These are phyloP conservation scores for Parapsyche elsis DNA, from an alignment of 1,140 invertebrate species.

Conservation along the genomic window DNA sequence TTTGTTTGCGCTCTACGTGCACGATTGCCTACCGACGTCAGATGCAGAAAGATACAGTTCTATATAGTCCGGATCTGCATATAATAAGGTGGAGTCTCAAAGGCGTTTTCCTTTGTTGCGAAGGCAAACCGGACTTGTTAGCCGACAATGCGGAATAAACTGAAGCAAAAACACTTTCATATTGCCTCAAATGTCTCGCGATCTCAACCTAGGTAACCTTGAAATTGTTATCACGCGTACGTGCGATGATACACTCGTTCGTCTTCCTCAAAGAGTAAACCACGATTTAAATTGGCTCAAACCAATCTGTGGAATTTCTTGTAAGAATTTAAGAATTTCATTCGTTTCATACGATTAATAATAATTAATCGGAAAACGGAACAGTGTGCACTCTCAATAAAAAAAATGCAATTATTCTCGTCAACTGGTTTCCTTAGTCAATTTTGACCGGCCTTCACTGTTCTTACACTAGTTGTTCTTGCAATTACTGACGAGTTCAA, in stretches of 20 bases:
- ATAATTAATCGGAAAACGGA: background rate
- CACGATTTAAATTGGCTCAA: too few relatives aligned
- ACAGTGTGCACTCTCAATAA: background rate
- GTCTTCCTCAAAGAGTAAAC: too few relatives aligned
- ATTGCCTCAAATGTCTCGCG: constrained; percentile 9
- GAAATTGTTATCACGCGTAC: background rate
- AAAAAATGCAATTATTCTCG: background rate
- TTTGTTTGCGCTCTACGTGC: constrained; percentile 4
- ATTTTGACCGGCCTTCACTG: constrained; percentile 14
- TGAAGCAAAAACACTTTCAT: constrained; percentile 13
- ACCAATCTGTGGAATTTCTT: too few relatives aligned
- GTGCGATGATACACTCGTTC: too few relatives aligned
- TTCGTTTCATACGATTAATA: background rate
- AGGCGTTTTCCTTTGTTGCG: constrained; percentile 4
- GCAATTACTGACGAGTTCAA: constrained; percentile 13
- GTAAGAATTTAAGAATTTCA: too few relatives aligned
- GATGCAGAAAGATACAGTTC: too few relatives aligned
- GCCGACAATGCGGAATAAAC: constrained; percentile 37
- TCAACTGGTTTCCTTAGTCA: background rate
- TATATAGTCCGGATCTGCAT: constrained; percentile 6
- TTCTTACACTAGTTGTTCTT: background rate
- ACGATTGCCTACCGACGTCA: too few relatives aligned
- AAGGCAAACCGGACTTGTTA: constrained; percentile 25
- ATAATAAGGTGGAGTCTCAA: background rate
- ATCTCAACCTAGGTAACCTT: constrained; percentile 1